Base-by-base conservation (phyloP, 2,888 invertebrate species). In the Rhyacophila evoluta region DNA sequence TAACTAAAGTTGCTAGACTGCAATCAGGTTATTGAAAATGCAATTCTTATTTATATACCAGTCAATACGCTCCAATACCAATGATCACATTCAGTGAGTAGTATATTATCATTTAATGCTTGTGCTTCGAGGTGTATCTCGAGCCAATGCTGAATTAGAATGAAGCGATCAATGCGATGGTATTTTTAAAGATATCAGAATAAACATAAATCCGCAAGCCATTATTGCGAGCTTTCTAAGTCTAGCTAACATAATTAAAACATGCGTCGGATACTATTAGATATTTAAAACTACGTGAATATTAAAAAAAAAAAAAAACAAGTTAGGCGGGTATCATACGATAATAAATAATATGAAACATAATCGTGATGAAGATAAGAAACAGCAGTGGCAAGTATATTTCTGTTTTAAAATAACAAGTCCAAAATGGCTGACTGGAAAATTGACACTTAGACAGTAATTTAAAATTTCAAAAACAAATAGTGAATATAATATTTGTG, bases 181-280 rank as follows among this genome's bases (percentile, higher is more conserved):
- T 55, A 55, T 55, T 55, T 19, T 2, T 55, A 1, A 19, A 19
- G 25, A 55, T 55, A 19, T 55, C 19, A 19, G 19, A 55, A 55
- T 12, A 55, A 33, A 33, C 29, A 33, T 4, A 33, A 55, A 25
- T 19, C 19, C 55, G 55, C 55, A 55, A 55, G 55, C 55, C 2
- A 55, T 25, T 19, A 19, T 55, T 55, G 55, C 55, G 55, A 55
- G 55, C 55, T 55, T 25, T 55, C 55, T 55, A 55, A 19, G 10
- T 15, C 55, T 55, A 55, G 55, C 25, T 19, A 25, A 55, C 29
- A 33, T 33, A 55, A 19, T 55, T 1, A 55, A 55, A 55, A 55
- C 55, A 55, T 55, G 55, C 55, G 15, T 55, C 55, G 19, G 55
- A 55, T 55, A 55, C 55, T 12, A 55, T 55, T 55, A 25, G 55